Conservation (phyloP, 1,140 invertebrate genomes). For the Portunus trituberculatus region DNA sequence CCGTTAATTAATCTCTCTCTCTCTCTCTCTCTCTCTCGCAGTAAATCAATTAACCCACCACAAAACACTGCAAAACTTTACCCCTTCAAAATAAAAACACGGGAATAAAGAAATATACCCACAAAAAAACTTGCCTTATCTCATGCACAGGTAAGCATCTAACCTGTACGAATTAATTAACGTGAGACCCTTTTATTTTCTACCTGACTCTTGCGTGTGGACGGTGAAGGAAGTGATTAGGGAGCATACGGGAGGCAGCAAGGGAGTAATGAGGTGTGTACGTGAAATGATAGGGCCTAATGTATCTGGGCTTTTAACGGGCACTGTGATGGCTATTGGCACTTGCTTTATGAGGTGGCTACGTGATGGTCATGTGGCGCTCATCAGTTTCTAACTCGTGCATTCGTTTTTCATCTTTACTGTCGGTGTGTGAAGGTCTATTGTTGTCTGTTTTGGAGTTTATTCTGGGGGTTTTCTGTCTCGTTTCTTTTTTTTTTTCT, state of each 20-base stretch:
- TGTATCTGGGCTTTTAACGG: no score
- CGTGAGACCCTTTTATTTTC: not conserved
- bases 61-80: not conserved
- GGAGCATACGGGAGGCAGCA: not conserved
- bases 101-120: not conserved
- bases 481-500: no score
- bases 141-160: not conserved
- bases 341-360: no score
- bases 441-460: no score
- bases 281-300: no score
- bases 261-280: no score
- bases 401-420: no score
- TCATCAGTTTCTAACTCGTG: no score
- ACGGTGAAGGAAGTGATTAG: not conserved
- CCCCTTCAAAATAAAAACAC: not conserved
- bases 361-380: no score
- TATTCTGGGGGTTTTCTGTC: no score
- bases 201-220: not conserved
- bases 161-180: not conserved
- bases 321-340: no score
- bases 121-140: not conserved
- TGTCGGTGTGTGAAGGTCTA: no score
- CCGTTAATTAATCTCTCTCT: conserved; percentile 14
- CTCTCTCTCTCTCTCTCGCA: not conserved
- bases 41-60: not conserved